A percentile compares a stretch with the other conserved stretches of the same genome.
Conservation (phyloP, 2,797 vertebrate genomes). For the Tapera naevia region DNA sequence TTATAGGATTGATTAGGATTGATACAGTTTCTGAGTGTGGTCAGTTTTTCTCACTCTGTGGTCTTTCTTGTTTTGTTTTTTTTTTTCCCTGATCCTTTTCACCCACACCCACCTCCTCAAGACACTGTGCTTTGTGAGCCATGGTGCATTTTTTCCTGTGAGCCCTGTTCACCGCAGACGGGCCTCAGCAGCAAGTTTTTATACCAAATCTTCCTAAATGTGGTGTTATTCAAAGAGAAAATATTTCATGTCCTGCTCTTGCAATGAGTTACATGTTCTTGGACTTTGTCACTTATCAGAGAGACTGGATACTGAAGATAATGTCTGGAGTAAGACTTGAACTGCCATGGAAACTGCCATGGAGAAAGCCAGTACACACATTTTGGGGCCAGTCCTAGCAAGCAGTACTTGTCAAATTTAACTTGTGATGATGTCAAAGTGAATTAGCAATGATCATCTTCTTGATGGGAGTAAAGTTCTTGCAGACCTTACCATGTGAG, state of each 20-base stretch:
- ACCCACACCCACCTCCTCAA: neutral
- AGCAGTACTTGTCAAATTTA: neutral
- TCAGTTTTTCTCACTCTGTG: conserved; percentile 65
- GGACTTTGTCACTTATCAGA: neutral
- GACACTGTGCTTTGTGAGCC: neutral
- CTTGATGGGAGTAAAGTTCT: neutral
- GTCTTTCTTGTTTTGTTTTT: conserved; percentile 35
- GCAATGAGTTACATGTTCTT: neutral
- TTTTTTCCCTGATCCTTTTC: conserved; percentile 30
- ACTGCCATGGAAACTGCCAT: neutral
- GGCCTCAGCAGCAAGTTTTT: neutral
- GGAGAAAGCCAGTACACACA: neutral
- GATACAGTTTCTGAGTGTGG: neutral
- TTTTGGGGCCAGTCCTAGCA: neutral
- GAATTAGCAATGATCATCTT: neutral
- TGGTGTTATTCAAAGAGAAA: neutral
- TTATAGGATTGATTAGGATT: conserved; percentile 9
- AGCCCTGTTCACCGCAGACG: neutral
- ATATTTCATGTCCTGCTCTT: neutral
- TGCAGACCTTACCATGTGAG: neutral
- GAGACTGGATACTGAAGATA: neutral
- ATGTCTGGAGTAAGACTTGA: neutral
- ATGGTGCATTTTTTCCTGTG: neutral
- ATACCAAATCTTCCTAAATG: neutral
- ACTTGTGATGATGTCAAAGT: neutral